A percentile compares a stretch with the other conserved stretches of the same genome.
Evolutionary conservation across 2,888 invertebrate species (phyloP).

Genomic region (Agrypnus murinus): DNA sequence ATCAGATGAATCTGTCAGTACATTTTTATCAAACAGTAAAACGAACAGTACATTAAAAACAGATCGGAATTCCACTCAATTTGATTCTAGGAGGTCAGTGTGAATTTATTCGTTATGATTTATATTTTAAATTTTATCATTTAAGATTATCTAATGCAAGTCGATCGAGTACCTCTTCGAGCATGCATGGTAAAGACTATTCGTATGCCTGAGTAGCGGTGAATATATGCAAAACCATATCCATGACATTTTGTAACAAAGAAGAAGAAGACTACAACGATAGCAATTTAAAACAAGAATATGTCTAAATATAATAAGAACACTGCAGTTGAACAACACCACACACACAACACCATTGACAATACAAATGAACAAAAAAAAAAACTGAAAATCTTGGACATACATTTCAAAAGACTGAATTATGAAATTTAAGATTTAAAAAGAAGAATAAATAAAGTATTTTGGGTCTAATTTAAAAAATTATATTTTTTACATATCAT

Average conservation of each 20-base stretch:
- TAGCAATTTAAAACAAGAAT: slow-evolving; percentile 1
- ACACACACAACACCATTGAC: slow-evolving; percentile 5
- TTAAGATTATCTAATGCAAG: slow-evolving; percentile 62
- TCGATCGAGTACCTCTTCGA: slow-evolving; percentile 65
- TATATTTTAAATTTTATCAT: neutral
- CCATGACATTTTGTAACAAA: slow-evolving; percentile 68
- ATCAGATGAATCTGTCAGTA: slow-evolving; percentile 79
- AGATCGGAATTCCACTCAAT: slow-evolving; percentile 37
- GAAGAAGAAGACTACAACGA: slow-evolving; percentile 24
- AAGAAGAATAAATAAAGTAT: slow-evolving; percentile 22
- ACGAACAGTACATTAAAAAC: slow-evolving; percentile 31
- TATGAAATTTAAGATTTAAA: slow-evolving; percentile 8
- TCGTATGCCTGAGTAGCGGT: slow-evolving; percentile 71
- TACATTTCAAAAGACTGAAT: slow-evolving; percentile 31
- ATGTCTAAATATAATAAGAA: slow-evolving; percentile 2
- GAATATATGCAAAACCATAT: slow-evolving; percentile 68
- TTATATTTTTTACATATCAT: slow-evolving; percentile 44
- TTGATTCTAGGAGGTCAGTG: slow-evolving; percentile 42
- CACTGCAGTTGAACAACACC: too few relatives aligned
- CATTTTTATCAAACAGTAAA: slow-evolving; percentile 78
- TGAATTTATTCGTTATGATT: neutral
- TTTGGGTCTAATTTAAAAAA: slow-evolving; percentile 20
- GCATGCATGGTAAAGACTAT: slow-evolving; percentile 64
- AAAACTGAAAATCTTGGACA: neutral
- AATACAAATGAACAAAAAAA: slow-evolving; percentile 4